These are phyloP conservation scores for Diadophis punctatus DNA, from an alignment of 2,113 vertebrate species.

Conservation along the genomic window DNA sequence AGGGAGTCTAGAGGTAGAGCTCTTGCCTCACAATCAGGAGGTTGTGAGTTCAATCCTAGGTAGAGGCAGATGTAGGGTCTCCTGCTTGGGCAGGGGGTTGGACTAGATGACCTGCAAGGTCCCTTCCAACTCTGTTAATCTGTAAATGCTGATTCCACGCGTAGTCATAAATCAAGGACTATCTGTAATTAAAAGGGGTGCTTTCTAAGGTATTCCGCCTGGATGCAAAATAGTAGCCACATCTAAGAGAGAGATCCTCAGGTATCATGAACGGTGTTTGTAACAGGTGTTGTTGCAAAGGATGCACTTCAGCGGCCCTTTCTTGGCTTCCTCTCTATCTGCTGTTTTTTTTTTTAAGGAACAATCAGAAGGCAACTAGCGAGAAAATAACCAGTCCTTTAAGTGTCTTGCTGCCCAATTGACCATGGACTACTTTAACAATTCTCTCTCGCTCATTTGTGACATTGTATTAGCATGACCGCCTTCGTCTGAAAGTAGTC, in stretches of 20 bases:
- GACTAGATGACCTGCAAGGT: too few relatives aligned
- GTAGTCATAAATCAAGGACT: neutral
- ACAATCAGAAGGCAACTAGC: slow-evolving; percentile 66
- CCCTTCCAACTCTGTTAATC: too few relatives aligned
- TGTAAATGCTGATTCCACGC: neutral
- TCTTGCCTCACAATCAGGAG: too few relatives aligned
- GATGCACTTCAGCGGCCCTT: slow-evolving; percentile 42
- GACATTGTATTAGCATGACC: slow-evolving; percentile 58
- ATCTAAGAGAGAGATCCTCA: neutral
- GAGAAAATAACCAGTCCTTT: slow-evolving; percentile 67
- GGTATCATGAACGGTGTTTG: neutral
- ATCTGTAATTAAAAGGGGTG: neutral
- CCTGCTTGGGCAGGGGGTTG: too few relatives aligned
- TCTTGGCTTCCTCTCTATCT: neutral
- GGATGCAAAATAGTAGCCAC: neutral
- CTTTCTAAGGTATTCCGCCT: neutral
- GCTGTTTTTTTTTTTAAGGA: slow-evolving; percentile 1
- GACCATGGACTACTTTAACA: slow-evolving; percentile 57
- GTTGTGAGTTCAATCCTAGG: too few relatives aligned
- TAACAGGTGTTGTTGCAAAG: slow-evolving; percentile 15
- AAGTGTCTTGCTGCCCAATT: slow-evolving; percentile 64
- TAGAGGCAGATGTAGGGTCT: too few relatives aligned
- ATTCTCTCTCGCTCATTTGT: slow-evolving; percentile 50
- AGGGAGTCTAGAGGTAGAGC: too few relatives aligned
- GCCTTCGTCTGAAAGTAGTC: slow-evolving; percentile 37